These are phyloP conservation scores for Polydrusus cervinus DNA, from an alignment of 2,888 invertebrate species.

Conservation along the genomic window DNA sequence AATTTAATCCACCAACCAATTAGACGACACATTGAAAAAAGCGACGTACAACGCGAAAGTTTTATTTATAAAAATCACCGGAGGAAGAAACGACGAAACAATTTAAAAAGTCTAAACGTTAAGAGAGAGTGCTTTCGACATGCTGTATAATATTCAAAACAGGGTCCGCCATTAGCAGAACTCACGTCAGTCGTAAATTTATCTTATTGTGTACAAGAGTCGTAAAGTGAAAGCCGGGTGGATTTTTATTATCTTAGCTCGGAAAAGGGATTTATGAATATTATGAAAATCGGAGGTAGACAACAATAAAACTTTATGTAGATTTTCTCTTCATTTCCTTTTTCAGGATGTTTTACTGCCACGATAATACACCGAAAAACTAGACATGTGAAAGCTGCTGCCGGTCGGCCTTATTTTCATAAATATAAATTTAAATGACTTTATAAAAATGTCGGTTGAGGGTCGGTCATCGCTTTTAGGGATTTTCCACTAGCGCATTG, in stretches of 20 bases:
- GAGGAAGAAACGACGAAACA: neutral
- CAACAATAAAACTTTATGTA: slow-evolving; percentile 47
- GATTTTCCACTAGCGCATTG: no score
- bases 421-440: neutral
- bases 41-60: neutral
- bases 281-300: slow-evolving; percentile 50
- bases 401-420: slow-evolving; percentile 16
- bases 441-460: no score
- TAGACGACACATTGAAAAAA: no score
- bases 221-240: slow-evolving; percentile 24
- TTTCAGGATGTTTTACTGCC: slow-evolving; percentile 34
- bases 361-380: slow-evolving; percentile 38
- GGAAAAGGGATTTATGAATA: slow-evolving; percentile 45
- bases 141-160: slow-evolving; percentile 23
- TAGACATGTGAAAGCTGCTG: slow-evolving; percentile 34
- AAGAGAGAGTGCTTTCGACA: slow-evolving; percentile 1
- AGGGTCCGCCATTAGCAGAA: slow-evolving; percentile 16
- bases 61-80: no score
- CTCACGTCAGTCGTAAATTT: slow-evolving; percentile 27
- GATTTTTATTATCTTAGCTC: slow-evolving; percentile 42
- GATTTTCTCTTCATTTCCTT: slow-evolving; percentile 34
- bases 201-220: slow-evolving; percentile 29
- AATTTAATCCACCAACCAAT: no score
- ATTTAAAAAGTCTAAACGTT: slow-evolving; percentile 4
- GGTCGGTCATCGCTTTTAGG: no score